Percentiles rank a stretch among this genome's conserved stretches.
Conservation (phyloP, 1,140 invertebrate species). For the Drosophila pseudoananassae region DNA sequence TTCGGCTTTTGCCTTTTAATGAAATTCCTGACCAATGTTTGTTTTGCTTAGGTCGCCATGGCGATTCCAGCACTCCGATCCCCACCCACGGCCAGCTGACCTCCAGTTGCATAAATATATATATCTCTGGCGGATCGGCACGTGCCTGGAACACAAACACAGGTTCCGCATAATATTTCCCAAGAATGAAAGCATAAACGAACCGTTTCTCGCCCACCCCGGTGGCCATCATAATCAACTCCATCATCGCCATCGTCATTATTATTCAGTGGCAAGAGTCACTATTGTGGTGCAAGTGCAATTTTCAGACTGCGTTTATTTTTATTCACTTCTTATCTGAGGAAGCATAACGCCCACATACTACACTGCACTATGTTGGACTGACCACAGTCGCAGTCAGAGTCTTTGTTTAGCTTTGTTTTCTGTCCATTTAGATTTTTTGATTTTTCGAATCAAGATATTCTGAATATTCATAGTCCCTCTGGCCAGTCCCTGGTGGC, state of each 20-base stretch:
- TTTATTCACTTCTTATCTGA: conserved; percentile 28
- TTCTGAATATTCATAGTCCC: conserved; percentile 4
- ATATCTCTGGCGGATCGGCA: conserved; percentile 54
- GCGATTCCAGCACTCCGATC: conserved; percentile 28
- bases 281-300: conserved; percentile 43
- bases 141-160: conserved; percentile 72
- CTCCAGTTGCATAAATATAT: conserved; percentile 4
- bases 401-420: conserved; percentile 53
- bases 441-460: conserved; percentile 9
- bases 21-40: conserved; percentile 81
- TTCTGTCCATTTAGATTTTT: background rate
- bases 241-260: conserved; percentile 23
- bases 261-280: conserved; percentile 19
- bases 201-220: conserved; percentile 55
- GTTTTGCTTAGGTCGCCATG: conserved; percentile 71
- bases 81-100: conserved; percentile 1
- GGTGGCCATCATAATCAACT: conserved; percentile 57
- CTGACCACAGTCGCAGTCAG: conserved; percentile 9
- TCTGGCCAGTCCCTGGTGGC: background rate
- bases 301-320: conserved; percentile 61
- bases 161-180: conserved; percentile 79
- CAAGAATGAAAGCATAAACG: conserved; percentile 80
- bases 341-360: conserved; percentile 30
- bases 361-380: too few relatives aligned
- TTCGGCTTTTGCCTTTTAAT: conserved; percentile 62